Conservation (phyloP, 2,888 invertebrate species). For the Archips crataeganus region DNA sequence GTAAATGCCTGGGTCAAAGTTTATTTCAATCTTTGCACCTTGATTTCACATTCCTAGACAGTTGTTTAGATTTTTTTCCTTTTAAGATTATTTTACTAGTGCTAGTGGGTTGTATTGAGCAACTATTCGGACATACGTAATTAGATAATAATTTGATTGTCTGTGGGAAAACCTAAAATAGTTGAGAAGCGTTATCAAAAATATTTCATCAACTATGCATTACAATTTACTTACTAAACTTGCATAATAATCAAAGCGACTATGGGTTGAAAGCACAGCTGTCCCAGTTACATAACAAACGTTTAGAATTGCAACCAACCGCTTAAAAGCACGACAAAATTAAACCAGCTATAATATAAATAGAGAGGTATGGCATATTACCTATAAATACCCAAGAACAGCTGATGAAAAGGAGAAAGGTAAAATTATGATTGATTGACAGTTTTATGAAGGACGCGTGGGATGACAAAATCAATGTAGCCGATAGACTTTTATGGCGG, state of each 20-base stretch:
- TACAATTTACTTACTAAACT: neutral
- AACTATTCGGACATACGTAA: too few species aligned
- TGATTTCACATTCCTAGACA: neutral
- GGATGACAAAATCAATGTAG: conserved; percentile 10
- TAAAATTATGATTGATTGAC: conserved; percentile 21
- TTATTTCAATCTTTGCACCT: neutral
- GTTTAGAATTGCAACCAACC: conserved; percentile 13
- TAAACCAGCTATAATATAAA: neutral
- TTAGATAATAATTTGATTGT: too few species aligned
- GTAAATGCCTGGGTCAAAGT: neutral
- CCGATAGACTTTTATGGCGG: conserved; percentile 14
- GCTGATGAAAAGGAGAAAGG: conserved; percentile 14
- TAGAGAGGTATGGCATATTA: neutral
- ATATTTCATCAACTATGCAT: neutral
- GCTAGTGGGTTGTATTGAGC: too few species aligned
- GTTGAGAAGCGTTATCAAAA: neutral
- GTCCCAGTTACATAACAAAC: conserved; percentile 19
- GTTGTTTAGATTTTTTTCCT: too few species aligned
- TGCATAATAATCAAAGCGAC: conserved; percentile 4
- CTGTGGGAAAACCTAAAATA: neutral
- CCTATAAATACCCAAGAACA: conserved; percentile 11
- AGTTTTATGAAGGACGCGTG: conserved; percentile 5
- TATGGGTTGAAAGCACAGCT: conserved; percentile 4
- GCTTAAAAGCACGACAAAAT: conserved; percentile 1
- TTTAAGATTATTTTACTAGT: too few species aligned